Evolutionary conservation across 2,113 vertebrate species (phyloP).

Genomic region (Collichthys lucidus): DNA sequence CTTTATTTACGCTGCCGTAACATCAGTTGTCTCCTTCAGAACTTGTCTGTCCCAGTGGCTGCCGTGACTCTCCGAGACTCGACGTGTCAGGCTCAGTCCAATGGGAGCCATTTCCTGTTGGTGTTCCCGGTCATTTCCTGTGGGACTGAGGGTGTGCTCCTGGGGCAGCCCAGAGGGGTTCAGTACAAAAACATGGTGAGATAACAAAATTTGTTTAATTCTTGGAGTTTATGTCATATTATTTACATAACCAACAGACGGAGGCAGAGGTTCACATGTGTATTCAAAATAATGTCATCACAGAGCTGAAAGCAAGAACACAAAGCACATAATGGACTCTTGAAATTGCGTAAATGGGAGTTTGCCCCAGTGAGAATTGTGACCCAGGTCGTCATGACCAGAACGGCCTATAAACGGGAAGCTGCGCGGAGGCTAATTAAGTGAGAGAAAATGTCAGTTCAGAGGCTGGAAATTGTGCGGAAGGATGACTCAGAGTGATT

Average conservation of each 20-base stretch:
- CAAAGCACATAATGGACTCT: background rate
- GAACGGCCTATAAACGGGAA: conserved; percentile 20
- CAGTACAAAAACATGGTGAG: conserved; percentile 84
- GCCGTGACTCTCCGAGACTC: conserved; percentile 79
- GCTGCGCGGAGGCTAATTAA: conserved; percentile 5
- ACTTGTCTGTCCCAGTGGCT: conserved; percentile 61
- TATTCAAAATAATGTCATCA: background rate
- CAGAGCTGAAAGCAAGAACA: background rate
- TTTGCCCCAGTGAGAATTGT: background rate
- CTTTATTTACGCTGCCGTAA: background rate
- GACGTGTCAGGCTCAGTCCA: conserved; percentile 78
- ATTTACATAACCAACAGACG: background rate
- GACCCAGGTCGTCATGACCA: conserved; percentile 60
- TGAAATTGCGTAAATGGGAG: conserved; percentile 14
- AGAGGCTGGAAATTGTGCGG: conserved; percentile 16
- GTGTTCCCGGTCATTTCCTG: conserved; percentile 83
- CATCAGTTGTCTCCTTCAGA: conserved; percentile 54
- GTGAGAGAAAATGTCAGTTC: background rate
- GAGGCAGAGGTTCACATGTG: background rate
- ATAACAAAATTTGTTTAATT: background rate
- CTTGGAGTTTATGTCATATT: background rate
- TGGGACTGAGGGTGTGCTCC: conserved; percentile 75
- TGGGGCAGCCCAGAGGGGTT: conserved; percentile 61
- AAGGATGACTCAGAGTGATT: background rate
- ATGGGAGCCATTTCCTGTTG: conserved; percentile 84